phyloP scores from a whole-genome alignment of 2,888 invertebrate species.

The Nasonia oneida region DNA sequence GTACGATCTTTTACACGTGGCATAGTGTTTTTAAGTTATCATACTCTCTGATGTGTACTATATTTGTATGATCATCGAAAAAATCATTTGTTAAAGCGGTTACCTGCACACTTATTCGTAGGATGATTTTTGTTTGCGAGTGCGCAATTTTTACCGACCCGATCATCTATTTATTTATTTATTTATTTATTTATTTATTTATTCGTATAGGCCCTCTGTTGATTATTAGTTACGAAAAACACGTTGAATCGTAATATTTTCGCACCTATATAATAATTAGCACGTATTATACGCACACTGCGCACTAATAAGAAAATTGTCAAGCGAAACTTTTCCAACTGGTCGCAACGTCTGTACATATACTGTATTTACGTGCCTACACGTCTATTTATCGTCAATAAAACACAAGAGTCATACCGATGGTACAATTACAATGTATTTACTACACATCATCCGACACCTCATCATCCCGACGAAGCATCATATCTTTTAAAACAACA shows the following conservation, averaged over 20 bases:
- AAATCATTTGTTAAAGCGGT: neutral
- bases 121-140: neutral
- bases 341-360: neutral
- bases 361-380: neutral
- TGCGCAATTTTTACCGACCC: neutral
- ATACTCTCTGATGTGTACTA: neutral
- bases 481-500: neutral
- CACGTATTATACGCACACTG: no score
- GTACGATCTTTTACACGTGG: neutral
- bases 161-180: neutral
- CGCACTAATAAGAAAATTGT: neutral
- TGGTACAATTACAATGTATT: neutral
- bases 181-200: neutral
- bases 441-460: neutral
- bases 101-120: neutral
- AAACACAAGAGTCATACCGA: neutral
- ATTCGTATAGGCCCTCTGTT: neutral
- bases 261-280: no score
- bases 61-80: neutral
- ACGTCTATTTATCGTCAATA: slow-evolving; percentile 11
- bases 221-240: no score
- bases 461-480: neutral
- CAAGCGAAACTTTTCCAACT: neutral
- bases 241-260: no score
- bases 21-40: neutral